These are phyloP conservation scores for Poecilia latipinna DNA, from an alignment of 2,113 vertebrate genomes.

Conservation along the genomic window DNA sequence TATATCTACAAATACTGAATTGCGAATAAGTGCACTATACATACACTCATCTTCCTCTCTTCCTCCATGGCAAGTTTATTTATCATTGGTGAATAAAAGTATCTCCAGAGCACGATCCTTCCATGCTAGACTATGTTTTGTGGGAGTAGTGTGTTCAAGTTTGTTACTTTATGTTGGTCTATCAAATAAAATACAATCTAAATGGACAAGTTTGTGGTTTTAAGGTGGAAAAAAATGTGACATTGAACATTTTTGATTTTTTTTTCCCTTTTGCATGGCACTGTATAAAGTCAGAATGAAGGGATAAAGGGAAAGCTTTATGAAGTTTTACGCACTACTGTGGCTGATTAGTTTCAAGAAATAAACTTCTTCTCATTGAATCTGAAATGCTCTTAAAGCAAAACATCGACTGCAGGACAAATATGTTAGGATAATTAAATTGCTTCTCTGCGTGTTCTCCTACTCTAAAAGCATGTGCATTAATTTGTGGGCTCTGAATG, in stretches of 20 bases:
- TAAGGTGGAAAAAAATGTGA: neutral
- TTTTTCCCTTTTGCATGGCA: neutral
- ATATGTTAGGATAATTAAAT: slow-evolving; percentile 47
- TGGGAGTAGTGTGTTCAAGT: neutral
- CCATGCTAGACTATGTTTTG: neutral
- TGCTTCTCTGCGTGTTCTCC: slow-evolving; percentile 60
- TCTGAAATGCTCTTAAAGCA: slow-evolving; percentile 19
- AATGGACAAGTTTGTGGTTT: neutral
- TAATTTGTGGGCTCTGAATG: slow-evolving; percentile 85
- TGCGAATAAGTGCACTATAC: no score
- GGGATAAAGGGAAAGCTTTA: slow-evolving; percentile 73
- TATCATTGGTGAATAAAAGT: no score
- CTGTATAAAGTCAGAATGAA: slow-evolving; percentile 76
- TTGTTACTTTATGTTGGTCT: neutral
- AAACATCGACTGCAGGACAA: slow-evolving; percentile 47
- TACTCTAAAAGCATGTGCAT: slow-evolving; percentile 78
- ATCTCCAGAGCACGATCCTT: neutral
- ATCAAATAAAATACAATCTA: neutral
- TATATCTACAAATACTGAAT: no score
- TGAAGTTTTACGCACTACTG: slow-evolving; percentile 82
- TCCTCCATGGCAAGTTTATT: no score
- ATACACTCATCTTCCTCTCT: no score
- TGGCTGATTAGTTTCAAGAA: slow-evolving; percentile 79
- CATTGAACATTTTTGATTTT: neutral
- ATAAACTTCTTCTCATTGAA: slow-evolving; percentile 33